Conservation (phyloP, 2,888 invertebrate genomes). For the Agrilus biguttatus region DNA sequence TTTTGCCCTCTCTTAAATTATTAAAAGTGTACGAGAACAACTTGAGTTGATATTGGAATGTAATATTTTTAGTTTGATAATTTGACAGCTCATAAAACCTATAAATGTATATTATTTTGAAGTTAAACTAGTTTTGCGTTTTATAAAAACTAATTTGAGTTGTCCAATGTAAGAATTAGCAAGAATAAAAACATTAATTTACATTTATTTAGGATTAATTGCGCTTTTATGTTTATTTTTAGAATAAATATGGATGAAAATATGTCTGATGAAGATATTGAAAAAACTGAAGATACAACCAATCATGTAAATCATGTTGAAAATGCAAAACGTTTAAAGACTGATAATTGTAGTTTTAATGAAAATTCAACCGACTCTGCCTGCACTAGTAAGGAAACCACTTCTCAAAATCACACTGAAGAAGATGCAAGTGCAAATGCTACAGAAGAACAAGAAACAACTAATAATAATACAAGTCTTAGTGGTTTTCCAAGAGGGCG, state of each 20-base stretch:
- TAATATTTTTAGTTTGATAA: no score
- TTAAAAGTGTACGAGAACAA: no score
- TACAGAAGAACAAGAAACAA: constrained; percentile 16
- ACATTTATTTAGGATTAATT: constrained; percentile 3
- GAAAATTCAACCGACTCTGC: constrained; percentile 17
- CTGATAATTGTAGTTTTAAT: constrained; percentile 10
- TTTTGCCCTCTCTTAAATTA: no score
- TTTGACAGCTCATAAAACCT: no score
- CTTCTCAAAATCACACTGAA: constrained; percentile 2
- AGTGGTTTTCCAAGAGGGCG: constrained; percentile 14
- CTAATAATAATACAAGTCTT: constrained; percentile 15
- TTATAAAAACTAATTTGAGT: no score
- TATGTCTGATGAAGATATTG: constrained; percentile 15
- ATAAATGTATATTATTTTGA: no score
- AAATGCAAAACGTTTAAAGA: constrained; percentile 20
- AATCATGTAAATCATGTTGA: constrained; percentile 4
- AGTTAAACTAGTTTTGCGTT: no score
- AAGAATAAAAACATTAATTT: no score
- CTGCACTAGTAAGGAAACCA: constrained; percentile 5
- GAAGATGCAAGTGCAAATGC: background rate
- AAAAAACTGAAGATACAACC: constrained; percentile 2
- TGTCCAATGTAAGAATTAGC: no score
- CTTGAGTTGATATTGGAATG: no score
- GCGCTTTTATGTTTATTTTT: constrained; percentile 16
- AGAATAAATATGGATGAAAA: constrained; percentile 19